Evolutionary conservation across 2,888 invertebrate genomes (phyloP).

Genomic region (Halictus ligatus): DNA sequence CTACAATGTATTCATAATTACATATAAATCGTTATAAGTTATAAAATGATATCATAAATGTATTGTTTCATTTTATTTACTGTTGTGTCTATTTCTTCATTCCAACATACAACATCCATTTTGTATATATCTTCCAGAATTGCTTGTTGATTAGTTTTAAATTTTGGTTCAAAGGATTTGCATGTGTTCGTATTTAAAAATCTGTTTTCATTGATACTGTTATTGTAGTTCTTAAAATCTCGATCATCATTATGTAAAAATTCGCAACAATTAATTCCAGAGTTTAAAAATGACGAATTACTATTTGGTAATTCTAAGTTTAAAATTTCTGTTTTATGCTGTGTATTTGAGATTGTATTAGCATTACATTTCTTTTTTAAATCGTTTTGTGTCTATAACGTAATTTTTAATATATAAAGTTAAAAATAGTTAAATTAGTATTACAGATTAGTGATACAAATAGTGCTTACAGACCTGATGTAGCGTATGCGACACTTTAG

Average conservation of each 20-base stretch:
- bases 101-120: slow-evolving; percentile 72
- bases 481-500: slow-evolving; percentile 19
- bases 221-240: slow-evolving; percentile 46
- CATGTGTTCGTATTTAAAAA: slow-evolving; percentile 6
- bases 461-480: slow-evolving; percentile 50
- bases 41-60: slow-evolving; percentile 18
- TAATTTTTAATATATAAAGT: slow-evolving; percentile 8
- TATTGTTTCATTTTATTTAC: slow-evolving; percentile 17
- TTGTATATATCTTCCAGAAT: slow-evolving; percentile 73
- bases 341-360: slow-evolving; percentile 6
- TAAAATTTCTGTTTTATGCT: slow-evolving; percentile 26
- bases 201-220: slow-evolving; percentile 27
- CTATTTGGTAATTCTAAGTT: slow-evolving; percentile 11
- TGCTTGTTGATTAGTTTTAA: slow-evolving; percentile 64
- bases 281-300: not conserved
- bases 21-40: not conserved
- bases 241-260: slow-evolving; percentile 8
- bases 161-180: slow-evolving; percentile 28
- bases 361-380: slow-evolving; percentile 29
- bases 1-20: slow-evolving; percentile 30
- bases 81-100: slow-evolving; percentile 47
- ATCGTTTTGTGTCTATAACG: slow-evolving; percentile 32
- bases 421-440: not conserved
- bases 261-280: slow-evolving; percentile 22
- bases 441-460: not conserved